phyloP scores from a whole-genome alignment of 2,113 vertebrate species.

The Noturus placidus region DNA sequence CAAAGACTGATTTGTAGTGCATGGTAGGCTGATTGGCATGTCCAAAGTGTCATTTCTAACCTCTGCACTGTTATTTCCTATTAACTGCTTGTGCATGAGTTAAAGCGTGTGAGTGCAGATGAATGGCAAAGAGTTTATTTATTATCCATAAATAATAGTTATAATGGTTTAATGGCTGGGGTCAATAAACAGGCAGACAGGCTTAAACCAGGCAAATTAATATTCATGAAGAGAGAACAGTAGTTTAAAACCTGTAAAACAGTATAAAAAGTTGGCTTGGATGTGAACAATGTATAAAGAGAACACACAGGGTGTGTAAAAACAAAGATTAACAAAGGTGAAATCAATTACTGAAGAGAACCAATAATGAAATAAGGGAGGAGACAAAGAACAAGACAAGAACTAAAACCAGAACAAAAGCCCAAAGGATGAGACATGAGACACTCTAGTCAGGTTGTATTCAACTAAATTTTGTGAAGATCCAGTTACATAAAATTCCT shows the following conservation, averaged over 20 bases:
- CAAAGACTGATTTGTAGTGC: too few species aligned
- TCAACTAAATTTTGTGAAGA: neutral
- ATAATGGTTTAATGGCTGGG: neutral
- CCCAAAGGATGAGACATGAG: neutral
- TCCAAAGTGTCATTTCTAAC: neutral
- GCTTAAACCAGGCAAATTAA: neutral
- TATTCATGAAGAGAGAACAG: neutral
- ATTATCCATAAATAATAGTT: neutral
- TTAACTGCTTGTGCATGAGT: neutral
- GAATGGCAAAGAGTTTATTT: neutral
- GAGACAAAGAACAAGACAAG: neutral
- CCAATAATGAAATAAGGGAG: neutral
- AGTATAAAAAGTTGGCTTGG: neutral
- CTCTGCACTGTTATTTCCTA: neutral
- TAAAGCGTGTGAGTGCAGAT: neutral
- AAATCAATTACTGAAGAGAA: neutral
- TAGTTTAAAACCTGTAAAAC: neutral
- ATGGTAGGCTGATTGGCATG: too few species aligned
- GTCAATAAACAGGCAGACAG: neutral
- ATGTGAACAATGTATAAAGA: neutral
- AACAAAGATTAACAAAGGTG: neutral
- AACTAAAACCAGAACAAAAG: neutral
- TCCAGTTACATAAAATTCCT: neutral
- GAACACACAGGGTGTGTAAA: neutral
- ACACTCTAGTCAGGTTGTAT: neutral